phyloP scores from a whole-genome alignment of 2,888 invertebrate species.

The Cephus pygmeus region DNA sequence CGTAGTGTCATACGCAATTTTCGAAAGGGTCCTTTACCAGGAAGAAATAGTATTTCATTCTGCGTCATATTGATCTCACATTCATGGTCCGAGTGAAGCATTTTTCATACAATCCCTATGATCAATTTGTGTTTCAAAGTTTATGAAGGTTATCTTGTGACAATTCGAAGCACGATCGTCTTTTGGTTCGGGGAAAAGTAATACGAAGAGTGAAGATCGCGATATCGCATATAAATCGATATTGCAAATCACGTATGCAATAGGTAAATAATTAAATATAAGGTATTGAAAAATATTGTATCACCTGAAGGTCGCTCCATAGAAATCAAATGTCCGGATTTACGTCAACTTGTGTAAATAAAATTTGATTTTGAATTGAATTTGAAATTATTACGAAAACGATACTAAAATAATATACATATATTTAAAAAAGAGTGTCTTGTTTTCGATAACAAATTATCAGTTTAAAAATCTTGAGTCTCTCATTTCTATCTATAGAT shows the following conservation, averaged over 20 bases:
- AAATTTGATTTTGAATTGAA: no score
- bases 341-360: not conserved
- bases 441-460: not conserved
- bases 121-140: not conserved
- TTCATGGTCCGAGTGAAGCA: slow-evolving; percentile 38
- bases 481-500: not conserved
- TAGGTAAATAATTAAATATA: not conserved
- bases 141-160: not conserved
- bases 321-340: not conserved
- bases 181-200: not conserved
- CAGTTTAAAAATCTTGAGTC: not conserved
- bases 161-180: not conserved
- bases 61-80: slow-evolving; percentile 43
- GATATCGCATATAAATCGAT: not conserved
- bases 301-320: not conserved
- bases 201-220: not conserved
- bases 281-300: not conserved
- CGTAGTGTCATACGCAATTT: slow-evolving; percentile 33
- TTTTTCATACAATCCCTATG: slow-evolving; percentile 3
- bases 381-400: no score
- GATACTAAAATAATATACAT: not conserved
- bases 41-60: slow-evolving; percentile 42
- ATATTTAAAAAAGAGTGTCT: not conserved
- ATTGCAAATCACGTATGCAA: not conserved
- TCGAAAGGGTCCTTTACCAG: slow-evolving; percentile 34